These are phyloP conservation scores for Ladona fulva DNA, from an alignment of 1,140 invertebrate species.

Conservation along the genomic window DNA sequence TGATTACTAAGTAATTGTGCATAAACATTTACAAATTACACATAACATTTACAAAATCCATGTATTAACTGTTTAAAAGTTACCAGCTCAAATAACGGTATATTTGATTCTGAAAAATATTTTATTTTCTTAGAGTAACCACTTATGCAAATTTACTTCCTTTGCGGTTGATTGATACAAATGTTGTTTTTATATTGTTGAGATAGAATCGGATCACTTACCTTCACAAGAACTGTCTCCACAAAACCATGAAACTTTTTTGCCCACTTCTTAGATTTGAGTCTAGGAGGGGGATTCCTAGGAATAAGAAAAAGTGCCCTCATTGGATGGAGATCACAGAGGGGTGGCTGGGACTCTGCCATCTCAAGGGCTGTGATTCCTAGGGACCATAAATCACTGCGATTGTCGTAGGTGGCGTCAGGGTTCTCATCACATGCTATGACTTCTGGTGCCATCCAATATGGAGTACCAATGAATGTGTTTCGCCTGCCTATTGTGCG, in stretches of 20 bases:
- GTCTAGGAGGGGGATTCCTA: conserved; percentile 88
- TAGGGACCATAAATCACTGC: conserved; percentile 96
- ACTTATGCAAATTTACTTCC: too few species aligned
- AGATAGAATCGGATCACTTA: background rate
- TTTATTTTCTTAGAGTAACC: too few species aligned
- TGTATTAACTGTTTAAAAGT: too few species aligned
- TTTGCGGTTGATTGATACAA: too few species aligned
- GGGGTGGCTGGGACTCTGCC: conserved; percentile 98
- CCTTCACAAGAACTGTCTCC: conserved; percentile 80
- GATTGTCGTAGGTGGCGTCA: conserved; percentile 98
- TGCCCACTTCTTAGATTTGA: conserved; percentile 98
- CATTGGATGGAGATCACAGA: conserved; percentile 99
- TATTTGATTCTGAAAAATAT: too few species aligned
- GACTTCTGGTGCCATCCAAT: conserved; percentile 97
- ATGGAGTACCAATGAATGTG: conserved; percentile 99
- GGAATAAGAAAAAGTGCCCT: conserved; percentile 97
- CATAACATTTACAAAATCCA: too few species aligned
- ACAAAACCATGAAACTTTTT: conserved; percentile 92
- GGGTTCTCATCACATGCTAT: conserved; percentile 99
- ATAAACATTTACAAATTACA: too few species aligned
- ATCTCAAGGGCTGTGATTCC: conserved; percentile 99
- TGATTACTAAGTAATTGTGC: too few species aligned
- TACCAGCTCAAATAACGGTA: too few species aligned
- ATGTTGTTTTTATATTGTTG: too few species aligned
- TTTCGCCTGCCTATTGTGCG: conserved; percentile 96